phyloP scores from a whole-genome alignment of 2,888 invertebrate species.

The Lasioglossum zephyrum region DNA sequence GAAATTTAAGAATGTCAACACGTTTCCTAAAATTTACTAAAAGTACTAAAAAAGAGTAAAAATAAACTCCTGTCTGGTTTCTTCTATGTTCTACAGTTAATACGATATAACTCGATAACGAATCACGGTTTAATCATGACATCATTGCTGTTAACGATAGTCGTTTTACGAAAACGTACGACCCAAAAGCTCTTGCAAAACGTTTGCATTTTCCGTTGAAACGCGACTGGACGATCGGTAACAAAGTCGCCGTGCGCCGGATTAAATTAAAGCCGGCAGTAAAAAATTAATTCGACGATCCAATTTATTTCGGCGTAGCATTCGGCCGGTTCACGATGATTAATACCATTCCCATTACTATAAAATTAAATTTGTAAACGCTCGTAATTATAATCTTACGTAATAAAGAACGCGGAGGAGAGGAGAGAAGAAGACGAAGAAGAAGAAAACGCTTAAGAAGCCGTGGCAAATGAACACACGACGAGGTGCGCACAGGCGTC shows the following conservation, averaged over 20 bases:
- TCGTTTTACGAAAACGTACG: background rate
- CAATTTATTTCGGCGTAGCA: background rate
- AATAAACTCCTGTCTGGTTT: too few species aligned
- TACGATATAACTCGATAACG: background rate
- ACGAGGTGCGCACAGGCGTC: conserved; percentile 13
- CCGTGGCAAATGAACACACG: background rate
- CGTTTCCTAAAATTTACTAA: background rate
- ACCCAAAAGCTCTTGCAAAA: background rate
- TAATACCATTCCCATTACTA: background rate
- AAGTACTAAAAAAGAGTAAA: background rate
- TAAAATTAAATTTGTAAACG: conserved; percentile 1
- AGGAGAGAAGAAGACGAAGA: background rate
- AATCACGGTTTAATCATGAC: background rate
- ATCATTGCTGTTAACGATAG: background rate
- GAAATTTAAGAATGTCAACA: background rate
- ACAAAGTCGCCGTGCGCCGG: background rate
- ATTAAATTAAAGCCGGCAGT: conserved; percentile 7
- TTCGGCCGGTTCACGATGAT: background rate
- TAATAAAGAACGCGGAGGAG: background rate
- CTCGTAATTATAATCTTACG: conserved; percentile 13
- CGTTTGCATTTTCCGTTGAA: background rate
- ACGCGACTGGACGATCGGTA: background rate
- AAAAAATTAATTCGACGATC: background rate
- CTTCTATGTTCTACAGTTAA: too few species aligned
- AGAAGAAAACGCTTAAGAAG: conserved; percentile 1